Base-by-base conservation (phyloP, 2,888 invertebrate genomes). In the Eupithecia dodoneata region DNA sequence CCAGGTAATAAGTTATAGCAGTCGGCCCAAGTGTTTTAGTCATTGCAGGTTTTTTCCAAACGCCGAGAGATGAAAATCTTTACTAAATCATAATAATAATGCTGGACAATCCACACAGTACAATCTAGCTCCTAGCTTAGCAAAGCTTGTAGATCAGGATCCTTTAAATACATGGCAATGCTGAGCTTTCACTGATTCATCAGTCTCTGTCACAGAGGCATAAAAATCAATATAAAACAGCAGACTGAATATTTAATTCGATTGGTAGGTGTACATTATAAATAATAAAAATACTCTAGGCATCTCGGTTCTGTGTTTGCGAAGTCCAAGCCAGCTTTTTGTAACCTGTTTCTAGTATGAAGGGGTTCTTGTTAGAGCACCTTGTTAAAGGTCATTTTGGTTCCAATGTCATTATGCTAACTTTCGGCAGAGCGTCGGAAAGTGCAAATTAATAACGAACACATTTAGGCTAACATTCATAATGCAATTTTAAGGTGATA, bases 341-440 rank as follows among this genome's bases (percentile, higher is more conserved):
- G 10, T 9, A n/a, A 69, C 72, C 77, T 18, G 77, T 55, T 77
- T 75, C 42, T 45, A 45, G 71, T 18, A 41, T 49, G 2, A 70
- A 30, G 41, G 66, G 55, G 18, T 13, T n/a, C 70, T 75, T 49
- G 77, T 75, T 78, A 67, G 65, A 78, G 75, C 75, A 73, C 73
- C 78, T 79, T 71, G 81, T 77, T 81, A 79, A 76, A 79, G 72
- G 79, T 80, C 75, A 75, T 78, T 80, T 77, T 74, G 76, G 78
- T 70, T 72, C 73, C 71, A 73, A 79, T 72, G 77, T 77, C 75
- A 74, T 77, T 79, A 74, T 66, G 55, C 70, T 73, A 80, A 79
- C 79, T 80, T 79, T 76, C 13, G 72, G 73, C 71, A 69, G 63
- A 63, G 75, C 74, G 67, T 66, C 5, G 52, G 76, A 65, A 76